These are phyloP conservation scores for Habropoda laboriosa DNA, from an alignment of 1,140 invertebrate species.

Conservation along the genomic window DNA sequence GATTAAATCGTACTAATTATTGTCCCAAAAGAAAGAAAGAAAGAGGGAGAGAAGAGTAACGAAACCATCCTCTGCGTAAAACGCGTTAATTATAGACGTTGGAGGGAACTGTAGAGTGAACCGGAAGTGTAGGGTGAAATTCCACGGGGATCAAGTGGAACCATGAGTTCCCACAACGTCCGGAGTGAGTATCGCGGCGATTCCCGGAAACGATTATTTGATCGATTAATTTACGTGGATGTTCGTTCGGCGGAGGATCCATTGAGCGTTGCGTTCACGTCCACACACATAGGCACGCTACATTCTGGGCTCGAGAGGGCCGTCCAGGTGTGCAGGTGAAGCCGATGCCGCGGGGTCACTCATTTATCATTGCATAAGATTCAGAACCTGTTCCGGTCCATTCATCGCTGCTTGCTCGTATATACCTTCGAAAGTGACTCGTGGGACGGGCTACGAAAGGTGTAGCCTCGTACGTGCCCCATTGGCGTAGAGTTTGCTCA, in stretches of 20 bases:
- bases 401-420: conserved; percentile 71
- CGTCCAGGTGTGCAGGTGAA: conserved; percentile 64
- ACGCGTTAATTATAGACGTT: too few species aligned
- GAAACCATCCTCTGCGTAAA: too few species aligned
- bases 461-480: conserved; percentile 28
- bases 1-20: too few species aligned
- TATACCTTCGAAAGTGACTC: conserved; percentile 66
- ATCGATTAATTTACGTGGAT: conserved; percentile 48
- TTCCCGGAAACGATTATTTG: conserved; percentile 52
- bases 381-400: conserved; percentile 79
- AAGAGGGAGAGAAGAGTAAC: too few species aligned
- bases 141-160: background rate
- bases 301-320: background rate
- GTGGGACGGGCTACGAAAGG: conserved; percentile 54
- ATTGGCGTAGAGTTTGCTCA: conserved; percentile 52
- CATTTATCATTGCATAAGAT: conserved; percentile 80
- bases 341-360: conserved; percentile 65
- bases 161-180: conserved; percentile 11
- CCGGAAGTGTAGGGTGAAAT: conserved; percentile 12
- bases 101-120: background rate
- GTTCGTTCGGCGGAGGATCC: conserved; percentile 33
- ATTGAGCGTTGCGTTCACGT: conserved; percentile 47
- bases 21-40: too few species aligned
- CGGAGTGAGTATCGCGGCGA: background rate
- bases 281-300: background rate